These are phyloP conservation scores for Novumbra hubbsi DNA, from an alignment of 2,797 vertebrate genomes.

Conservation along the genomic window DNA sequence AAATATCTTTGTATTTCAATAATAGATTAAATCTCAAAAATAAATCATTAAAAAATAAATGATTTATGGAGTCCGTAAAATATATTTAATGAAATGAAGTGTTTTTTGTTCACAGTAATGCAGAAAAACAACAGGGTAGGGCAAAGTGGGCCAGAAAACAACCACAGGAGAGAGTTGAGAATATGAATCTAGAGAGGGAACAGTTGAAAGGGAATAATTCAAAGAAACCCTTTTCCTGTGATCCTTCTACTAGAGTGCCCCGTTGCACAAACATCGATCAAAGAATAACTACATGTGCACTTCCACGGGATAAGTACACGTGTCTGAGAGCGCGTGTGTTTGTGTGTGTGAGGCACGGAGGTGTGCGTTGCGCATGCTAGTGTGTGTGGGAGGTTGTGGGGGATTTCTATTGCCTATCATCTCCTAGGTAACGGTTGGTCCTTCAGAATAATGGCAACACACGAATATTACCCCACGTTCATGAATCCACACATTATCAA, in stretches of 20 bases:
- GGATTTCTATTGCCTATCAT: slow-evolving; percentile 53
- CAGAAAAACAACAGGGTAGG: not conserved
- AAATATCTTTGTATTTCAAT: no score
- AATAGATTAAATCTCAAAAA: no score
- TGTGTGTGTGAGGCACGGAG: not conserved
- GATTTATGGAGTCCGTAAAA: not conserved
- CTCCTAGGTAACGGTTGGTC: slow-evolving; percentile 54
- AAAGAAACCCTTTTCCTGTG: slow-evolving; percentile 10
- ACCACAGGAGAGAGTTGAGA: slow-evolving; percentile 1
- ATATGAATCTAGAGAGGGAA: slow-evolving; percentile 16
- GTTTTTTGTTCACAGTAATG: not conserved
- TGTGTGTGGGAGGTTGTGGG: not conserved
- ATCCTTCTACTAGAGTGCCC: slow-evolving; percentile 20
- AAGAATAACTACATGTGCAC: slow-evolving; percentile 26
- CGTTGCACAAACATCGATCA: slow-evolving; percentile 35
- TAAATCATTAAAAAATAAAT: no score
- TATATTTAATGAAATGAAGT: not conserved
- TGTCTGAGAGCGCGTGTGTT: not conserved
- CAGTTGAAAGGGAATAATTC: slow-evolving; percentile 40
- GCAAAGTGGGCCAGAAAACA: not conserved
- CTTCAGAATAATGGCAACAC: slow-evolving; percentile 36
- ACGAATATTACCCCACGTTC: slow-evolving; percentile 13
- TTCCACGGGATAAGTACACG: not conserved
- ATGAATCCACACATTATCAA: slow-evolving; percentile 7
- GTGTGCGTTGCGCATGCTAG: not conserved